phyloP scores from a whole-genome alignment of 2,888 invertebrate genomes.

The Apoda limacodes region DNA sequence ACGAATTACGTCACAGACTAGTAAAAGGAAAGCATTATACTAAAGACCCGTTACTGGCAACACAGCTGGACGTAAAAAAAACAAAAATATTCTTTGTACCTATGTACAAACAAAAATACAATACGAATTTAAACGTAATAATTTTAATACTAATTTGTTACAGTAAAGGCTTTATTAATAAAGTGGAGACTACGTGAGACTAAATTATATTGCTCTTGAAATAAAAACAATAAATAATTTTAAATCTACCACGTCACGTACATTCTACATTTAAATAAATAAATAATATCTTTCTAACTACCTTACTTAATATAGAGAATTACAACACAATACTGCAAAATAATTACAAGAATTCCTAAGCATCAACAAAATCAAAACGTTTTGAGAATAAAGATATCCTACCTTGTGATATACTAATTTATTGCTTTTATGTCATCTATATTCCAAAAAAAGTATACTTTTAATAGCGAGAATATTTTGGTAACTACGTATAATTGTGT shows the following conservation, averaged over 20 bases:
- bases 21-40: no score
- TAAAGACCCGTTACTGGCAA: no score
- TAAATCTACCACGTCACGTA: conserved; percentile 40
- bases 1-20: no score
- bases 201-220: conserved; percentile 40
- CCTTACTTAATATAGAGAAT: conserved; percentile 51
- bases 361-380: no score
- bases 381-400: no score
- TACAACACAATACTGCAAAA: conserved; percentile 63
- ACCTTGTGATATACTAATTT: no score
- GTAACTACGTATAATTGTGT: no score
- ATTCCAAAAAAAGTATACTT: no score
- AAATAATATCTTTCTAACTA: conserved; percentile 63
- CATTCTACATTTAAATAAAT: conserved; percentile 54
- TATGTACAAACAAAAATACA: not conserved
- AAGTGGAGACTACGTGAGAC: conserved; percentile 44
- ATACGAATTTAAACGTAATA: not conserved
- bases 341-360: no score
- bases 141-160: conserved; percentile 22
- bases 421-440: no score
- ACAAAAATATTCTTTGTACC: not conserved
- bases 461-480: not conserved
- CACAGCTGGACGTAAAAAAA: not conserved
- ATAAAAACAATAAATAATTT: conserved; percentile 52
- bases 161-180: conserved; percentile 21